A percentile compares a stretch with the other conserved stretches of the same genome.
Evolutionary conservation across 1,140 invertebrate species (phyloP).

Genomic region (Stegodyphus mimosarum): DNA sequence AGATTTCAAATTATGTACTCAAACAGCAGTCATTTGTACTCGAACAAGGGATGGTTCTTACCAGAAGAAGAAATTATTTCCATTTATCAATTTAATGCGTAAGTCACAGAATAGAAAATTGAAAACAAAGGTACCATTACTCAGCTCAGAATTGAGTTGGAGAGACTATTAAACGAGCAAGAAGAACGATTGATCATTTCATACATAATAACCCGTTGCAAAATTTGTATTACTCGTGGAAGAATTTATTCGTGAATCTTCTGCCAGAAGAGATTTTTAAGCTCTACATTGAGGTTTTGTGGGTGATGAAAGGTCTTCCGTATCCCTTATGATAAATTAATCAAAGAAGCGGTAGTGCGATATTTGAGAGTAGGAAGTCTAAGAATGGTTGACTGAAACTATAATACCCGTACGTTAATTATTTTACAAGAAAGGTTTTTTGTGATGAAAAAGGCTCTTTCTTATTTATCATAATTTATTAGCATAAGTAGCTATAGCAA

Average conservation of each 20-base stretch:
- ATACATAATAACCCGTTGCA: slow-evolving; percentile 1
- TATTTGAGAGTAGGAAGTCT: too few species aligned
- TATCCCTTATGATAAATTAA: too few species aligned
- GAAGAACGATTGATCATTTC: not conserved
- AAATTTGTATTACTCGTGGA: not conserved
- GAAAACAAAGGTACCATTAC: slow-evolving; percentile 12
- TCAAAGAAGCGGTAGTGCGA: too few species aligned
- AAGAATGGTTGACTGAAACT: too few species aligned
- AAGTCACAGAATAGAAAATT: slow-evolving; percentile 11
- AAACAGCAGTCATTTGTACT: not conserved
- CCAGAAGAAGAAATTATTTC: slow-evolving; percentile 2
- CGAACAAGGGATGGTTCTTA: not conserved
- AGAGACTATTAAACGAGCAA: not conserved
- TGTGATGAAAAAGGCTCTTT: too few species aligned
- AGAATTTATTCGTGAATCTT: not conserved
- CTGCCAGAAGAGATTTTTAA: too few species aligned
- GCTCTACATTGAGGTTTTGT: too few species aligned
- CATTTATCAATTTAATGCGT: slow-evolving; percentile 28
- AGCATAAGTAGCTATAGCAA: too few species aligned
- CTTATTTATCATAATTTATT: too few species aligned
- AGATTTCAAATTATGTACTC: not conserved
- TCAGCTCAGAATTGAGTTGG: not conserved
- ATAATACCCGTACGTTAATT: too few species aligned
- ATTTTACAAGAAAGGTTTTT: too few species aligned
- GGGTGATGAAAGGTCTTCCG: too few species aligned